A percentile compares a stretch with the other conserved stretches of the same genome.
Conservation (phyloP, 2,797 vertebrate species). For the Bradypus variegatus region DNA sequence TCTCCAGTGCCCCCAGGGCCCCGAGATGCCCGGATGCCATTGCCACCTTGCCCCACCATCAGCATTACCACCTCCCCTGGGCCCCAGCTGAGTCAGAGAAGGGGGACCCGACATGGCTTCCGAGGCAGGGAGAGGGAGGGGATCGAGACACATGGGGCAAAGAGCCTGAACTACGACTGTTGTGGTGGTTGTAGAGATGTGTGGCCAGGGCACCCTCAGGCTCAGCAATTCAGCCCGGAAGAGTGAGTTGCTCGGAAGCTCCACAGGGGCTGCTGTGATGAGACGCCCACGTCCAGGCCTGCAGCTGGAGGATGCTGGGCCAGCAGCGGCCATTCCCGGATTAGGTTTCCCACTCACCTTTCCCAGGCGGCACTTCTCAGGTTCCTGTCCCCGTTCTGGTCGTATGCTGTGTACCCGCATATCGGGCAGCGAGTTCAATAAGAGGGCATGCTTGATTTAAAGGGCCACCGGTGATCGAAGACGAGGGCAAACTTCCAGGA, state of each 20-base stretch:
- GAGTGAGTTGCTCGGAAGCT: background rate
- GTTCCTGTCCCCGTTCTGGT: background rate
- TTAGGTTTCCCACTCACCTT: background rate
- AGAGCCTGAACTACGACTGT: background rate
- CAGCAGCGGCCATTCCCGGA: rapidly evolving
- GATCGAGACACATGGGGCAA: background rate
- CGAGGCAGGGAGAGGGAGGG: background rate
- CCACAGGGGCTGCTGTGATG: background rate
- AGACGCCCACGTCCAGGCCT: rapidly evolving
- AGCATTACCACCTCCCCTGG: background rate
- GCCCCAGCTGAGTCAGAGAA: background rate
- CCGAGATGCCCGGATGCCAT: background rate
- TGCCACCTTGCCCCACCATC: background rate
- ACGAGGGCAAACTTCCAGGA: background rate
- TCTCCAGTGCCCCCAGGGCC: background rate
- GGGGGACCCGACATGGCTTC: background rate
- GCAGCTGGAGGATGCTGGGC: background rate
- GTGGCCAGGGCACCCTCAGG: background rate
- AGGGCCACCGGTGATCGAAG: background rate
- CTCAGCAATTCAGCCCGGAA: background rate
- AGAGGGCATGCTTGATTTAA: background rate
- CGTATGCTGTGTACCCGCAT: background rate
- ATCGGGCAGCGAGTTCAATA: background rate
- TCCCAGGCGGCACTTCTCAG: background rate
- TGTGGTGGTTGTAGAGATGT: background rate